Evolutionary conservation across 2,797 vertebrate genomes (phyloP).

Genomic region (Coregonus ussuriensis): DNA sequence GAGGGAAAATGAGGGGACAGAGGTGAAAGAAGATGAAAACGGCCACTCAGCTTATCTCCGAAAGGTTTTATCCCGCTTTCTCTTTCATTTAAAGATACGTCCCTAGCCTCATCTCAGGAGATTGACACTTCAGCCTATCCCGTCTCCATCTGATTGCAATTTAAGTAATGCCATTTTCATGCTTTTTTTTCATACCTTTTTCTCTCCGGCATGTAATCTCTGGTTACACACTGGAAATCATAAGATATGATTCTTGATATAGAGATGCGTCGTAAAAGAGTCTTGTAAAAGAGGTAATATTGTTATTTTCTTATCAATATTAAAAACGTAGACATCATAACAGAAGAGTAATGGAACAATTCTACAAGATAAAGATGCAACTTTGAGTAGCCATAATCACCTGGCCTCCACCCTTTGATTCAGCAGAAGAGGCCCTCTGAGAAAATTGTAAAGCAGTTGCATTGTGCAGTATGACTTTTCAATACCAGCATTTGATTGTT

Average conservation of each 20-base stretch:
- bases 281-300: slow-evolving; percentile 8
- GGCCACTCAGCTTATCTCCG: slow-evolving; percentile 50
- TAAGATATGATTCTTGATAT: slow-evolving; percentile 31
- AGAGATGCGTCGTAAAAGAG: slow-evolving; percentile 9
- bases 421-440: slow-evolving; percentile 12
- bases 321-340: slow-evolving; percentile 39
- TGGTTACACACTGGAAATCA: slow-evolving; percentile 39
- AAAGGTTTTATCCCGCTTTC: slow-evolving; percentile 52
- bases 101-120: slow-evolving; percentile 50
- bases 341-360: slow-evolving; percentile 38
- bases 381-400: slow-evolving; percentile 11
- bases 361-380: slow-evolving; percentile 15
- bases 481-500: background rate
- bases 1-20: slow-evolving; percentile 56
- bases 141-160: slow-evolving; percentile 58
- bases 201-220: slow-evolving; percentile 20
- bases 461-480: background rate
- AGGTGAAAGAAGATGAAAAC: slow-evolving; percentile 54
- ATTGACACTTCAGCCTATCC: slow-evolving; percentile 49
- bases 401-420: slow-evolving; percentile 8
- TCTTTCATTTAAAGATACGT: slow-evolving; percentile 67
- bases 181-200: slow-evolving; percentile 53
- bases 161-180: slow-evolving; percentile 70
- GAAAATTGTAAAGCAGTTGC: background rate
- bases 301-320: slow-evolving; percentile 37